Base-by-base conservation (phyloP, 2,888 invertebrate genomes). In the Brenthis ino region DNA sequence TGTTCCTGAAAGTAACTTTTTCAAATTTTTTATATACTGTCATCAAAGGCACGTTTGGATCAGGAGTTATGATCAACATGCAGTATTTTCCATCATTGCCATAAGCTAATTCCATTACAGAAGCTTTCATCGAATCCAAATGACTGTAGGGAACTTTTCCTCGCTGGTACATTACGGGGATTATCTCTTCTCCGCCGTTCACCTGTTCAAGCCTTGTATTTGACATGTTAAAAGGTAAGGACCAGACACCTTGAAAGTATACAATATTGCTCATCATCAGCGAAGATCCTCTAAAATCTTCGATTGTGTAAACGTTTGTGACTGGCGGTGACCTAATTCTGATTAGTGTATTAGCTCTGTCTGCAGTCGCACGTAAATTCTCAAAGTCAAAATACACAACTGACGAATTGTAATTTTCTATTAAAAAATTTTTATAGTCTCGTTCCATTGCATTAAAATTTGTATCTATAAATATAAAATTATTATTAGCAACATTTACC, bases 191-290 rank as follows among this genome's bases (percentile, higher is more conserved):
- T 51, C 14, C 16, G n/a, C 12, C 28, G 28, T 28, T 28, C 4
- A 28, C 12, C 14, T 51, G 20, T 53, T 53, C 53, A 3, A 43
- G 1, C 12, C 2, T 80, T 0, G 96, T 96, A 2, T 92, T 89
- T 0, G 93, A 82, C 60, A 76, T 79, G 77, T 96, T 95, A 77
- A 96, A 96, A 0, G 95, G 95, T 1, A 85, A 85, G 65, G 92
- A 86, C 96, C 96, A 96, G 14, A 94, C 85, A 11, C 96, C 96
- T 85, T 95, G 96, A 82, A 96, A 96, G 72, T 94, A 95, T 58
- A 96, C 92, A 0, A 95, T 94, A 69, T 96, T 96, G 0, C 95
- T 93, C 77, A 96, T 82, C 68, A 96, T 93, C 85, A 96, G 92
- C 74, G 94, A 88, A 0, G 95, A 93, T 72, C 94, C 88, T 4